These are phyloP conservation scores for Lucifuga dentata DNA, from an alignment of 2,113 vertebrate species.

Conservation along the genomic window DNA sequence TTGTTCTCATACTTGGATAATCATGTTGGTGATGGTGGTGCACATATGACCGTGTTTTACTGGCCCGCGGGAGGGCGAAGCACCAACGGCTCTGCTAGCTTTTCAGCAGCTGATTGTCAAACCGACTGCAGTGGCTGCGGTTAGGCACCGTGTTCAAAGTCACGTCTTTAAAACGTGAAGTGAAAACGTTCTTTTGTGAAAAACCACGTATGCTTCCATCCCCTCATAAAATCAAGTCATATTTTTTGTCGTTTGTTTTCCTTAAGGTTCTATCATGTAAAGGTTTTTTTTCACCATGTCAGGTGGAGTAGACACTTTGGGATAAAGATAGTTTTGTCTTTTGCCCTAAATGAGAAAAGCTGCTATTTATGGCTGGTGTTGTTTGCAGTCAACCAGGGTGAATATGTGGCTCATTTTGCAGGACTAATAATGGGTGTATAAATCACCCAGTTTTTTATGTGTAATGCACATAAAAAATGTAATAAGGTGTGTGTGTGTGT, in stretches of 20 bases:
- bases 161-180: conserved; percentile 9
- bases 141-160: conserved; percentile 64
- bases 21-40: not conserved
- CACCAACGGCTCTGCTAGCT: conserved; percentile 44
- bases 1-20: not conserved
- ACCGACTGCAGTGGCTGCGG: conserved; percentile 67
- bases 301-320: conserved; percentile 14
- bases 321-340: conserved; percentile 24
- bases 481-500: too few relatives aligned
- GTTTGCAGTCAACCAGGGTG: conserved; percentile 63
- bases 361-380: conserved; percentile 71
- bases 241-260: not conserved
- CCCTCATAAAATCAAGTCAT: not conserved
- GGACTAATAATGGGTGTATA: not conserved
- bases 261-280: not conserved
- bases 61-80: conserved; percentile 35
- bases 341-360: conserved; percentile 30
- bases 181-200: too few relatives aligned
- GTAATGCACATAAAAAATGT: too few relatives aligned
- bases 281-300: not conserved
- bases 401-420: conserved; percentile 40
- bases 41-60: conserved; percentile 6
- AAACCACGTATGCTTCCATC: not conserved
- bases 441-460: too few relatives aligned
- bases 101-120: conserved; percentile 85